Evolutionary conservation across 1,140 invertebrate genomes (phyloP).

Genomic region (Cecropterus lyciades): DNA sequence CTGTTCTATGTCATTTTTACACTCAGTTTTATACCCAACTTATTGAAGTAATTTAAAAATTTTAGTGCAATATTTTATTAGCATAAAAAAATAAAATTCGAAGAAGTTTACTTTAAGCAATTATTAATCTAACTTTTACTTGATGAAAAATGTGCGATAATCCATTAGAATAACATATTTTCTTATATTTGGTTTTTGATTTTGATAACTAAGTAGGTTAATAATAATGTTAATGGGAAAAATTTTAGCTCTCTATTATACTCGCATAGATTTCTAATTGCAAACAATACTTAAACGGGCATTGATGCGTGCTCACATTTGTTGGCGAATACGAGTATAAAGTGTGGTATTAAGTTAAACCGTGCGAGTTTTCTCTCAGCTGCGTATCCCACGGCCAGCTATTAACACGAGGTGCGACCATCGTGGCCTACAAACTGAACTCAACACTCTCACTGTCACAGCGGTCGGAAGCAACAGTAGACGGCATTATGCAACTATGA

Average conservation of each 20-base stretch:
- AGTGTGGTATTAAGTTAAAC: constrained; percentile 14
- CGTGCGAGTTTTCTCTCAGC: constrained; percentile 43
- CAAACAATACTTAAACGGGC: constrained; percentile 7
- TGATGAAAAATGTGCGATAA: no score
- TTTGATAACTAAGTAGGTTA: background rate
- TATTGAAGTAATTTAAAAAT: no score
- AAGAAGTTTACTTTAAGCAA: no score
- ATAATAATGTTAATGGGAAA: background rate
- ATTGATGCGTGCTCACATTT: constrained; percentile 8
- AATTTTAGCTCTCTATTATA: background rate
- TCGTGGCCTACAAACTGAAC: constrained; percentile 69
- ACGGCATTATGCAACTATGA: constrained; percentile 47
- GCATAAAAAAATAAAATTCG: no score
- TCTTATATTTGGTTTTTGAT: background rate
- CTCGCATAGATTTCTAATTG: constrained; percentile 7
- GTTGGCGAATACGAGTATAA: background rate
- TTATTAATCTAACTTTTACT: no score
- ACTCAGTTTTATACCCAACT: no score
- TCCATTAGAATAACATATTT: no score
- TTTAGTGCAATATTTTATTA: no score
- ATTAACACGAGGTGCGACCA: constrained; percentile 50
- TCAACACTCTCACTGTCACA: constrained; percentile 67
- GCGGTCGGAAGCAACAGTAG: constrained; percentile 46
- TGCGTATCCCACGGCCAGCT: constrained; percentile 45
- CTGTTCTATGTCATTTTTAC: no score